Evolutionary conservation across 2,797 vertebrate species (phyloP).

Genomic region (Pipistrellus nathusii): DNA sequence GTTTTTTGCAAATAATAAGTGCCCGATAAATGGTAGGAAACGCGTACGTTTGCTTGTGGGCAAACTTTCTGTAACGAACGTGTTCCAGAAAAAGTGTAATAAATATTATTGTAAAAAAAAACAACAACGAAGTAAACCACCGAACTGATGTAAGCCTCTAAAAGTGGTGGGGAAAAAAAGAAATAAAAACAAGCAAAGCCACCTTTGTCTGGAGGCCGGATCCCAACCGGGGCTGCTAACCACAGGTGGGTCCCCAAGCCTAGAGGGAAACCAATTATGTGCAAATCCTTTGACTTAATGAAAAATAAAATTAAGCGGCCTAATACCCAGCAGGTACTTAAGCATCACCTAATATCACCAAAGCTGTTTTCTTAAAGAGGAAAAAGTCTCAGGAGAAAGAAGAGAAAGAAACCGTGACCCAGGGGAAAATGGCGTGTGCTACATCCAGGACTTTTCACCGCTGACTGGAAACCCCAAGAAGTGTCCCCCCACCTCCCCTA

Average conservation of each 20-base stretch:
- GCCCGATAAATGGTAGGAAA: constrained; percentile 62
- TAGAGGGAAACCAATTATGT: constrained; percentile 82
- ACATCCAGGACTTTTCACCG: background rate
- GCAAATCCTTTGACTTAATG: constrained; percentile 87
- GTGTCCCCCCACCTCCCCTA: too few relatives aligned
- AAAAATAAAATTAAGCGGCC: constrained; percentile 88
- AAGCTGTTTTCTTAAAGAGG: constrained; percentile 72
- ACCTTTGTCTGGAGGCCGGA: constrained; percentile 66
- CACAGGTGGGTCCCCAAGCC: constrained; percentile 75
- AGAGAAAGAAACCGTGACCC: constrained; percentile 37
- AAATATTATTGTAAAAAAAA: constrained; percentile 53
- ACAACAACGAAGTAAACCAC: constrained; percentile 52
- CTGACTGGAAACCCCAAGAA: background rate
- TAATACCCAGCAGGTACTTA: constrained; percentile 88
- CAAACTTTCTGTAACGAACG: constrained; percentile 69
- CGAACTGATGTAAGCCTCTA: constrained; percentile 28
- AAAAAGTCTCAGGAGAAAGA: constrained; percentile 53
- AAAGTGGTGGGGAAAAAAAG: background rate
- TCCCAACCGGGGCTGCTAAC: constrained; percentile 49
- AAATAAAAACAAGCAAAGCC: constrained; percentile 16
- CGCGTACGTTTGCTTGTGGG: background rate
- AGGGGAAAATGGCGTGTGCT: background rate
- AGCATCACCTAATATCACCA: constrained; percentile 84
- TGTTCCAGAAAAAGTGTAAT: constrained; percentile 44
- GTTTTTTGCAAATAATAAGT: constrained; percentile 68